A percentile compares a stretch with the other conserved stretches of the same genome.
These are phyloP conservation scores for Danio albolineatus DNA, from an alignment of 2,797 vertebrate species.

Conservation along the genomic window DNA sequence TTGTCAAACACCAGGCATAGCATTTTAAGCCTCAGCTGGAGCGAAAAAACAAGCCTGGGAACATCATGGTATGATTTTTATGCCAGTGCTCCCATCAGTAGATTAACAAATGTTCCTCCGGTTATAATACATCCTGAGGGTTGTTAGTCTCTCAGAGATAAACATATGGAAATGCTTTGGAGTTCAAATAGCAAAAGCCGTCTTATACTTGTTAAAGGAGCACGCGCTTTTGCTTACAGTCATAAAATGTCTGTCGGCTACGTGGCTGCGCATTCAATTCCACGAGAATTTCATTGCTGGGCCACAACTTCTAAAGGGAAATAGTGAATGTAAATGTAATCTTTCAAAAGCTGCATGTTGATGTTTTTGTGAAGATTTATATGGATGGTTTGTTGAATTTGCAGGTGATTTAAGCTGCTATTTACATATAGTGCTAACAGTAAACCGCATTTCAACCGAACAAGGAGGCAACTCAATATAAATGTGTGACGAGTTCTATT, in stretches of 20 bases:
- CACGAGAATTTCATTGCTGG: conserved; percentile 10
- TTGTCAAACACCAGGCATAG: conserved; percentile 41
- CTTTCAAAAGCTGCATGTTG: conserved; percentile 28
- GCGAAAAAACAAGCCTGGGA: conserved; percentile 41
- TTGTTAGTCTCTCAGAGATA: conserved; percentile 56
- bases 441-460: conserved; percentile 15
- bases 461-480: conserved; percentile 23
- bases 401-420: conserved; percentile 25
- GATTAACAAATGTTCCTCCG: conserved; percentile 54
- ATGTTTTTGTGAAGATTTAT: conserved; percentile 24
- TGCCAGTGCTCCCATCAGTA: conserved; percentile 44
- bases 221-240: conserved; percentile 44
- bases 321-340: conserved; percentile 41
- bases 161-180: conserved; percentile 58
- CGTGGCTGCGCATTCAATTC: conserved; percentile 29
- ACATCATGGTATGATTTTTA: conserved; percentile 46
- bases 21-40: conserved; percentile 41
- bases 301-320: conserved; percentile 3
- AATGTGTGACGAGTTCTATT: conserved; percentile 24
- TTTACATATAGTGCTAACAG: conserved; percentile 16
- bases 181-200: conserved; percentile 52
- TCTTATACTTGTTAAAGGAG: conserved; percentile 45
- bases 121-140: conserved; percentile 50
- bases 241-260: conserved; percentile 23
- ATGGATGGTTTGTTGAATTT: conserved; percentile 32